Evolutionary conservation across 2,797 vertebrate species (phyloP), one percentile per base, ranked within the genome.

Genomic region (Clarias fuscus): DNA sequence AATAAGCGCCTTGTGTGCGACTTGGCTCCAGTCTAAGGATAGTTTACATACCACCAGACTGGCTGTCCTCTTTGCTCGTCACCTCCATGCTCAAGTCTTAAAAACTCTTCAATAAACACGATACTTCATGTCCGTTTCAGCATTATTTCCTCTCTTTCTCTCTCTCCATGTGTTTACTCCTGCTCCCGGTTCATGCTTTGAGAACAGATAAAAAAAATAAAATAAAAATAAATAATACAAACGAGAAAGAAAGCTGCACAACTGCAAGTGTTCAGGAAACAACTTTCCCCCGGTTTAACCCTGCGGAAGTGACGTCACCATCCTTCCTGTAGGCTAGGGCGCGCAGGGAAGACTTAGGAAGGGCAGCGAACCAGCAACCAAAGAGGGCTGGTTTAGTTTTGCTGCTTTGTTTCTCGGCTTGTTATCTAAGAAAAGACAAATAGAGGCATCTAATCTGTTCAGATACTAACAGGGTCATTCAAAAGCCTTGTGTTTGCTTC

Each of bases 231-330:
- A 4, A 3, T 13, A 71, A 3, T 2, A 80, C 40, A 78, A 79
- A 30, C 20, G 1, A 27, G n/a, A 77, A 27, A 43, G 5, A 67
- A 24, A 17, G 61, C 22, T 71, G 30, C 71, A 61, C 56, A 65
- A 64, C 72, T n/a, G 82, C 70, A 73, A 81, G 65, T 37, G 75
- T 92, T 93, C 94, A 95, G 95, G 96, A 96, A 96, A 95, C 94
- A 92, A 94, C 94, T 95, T 95, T 95, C 95, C 95, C 95, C 95
- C 94, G 95, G 95, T 95, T 86, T 88, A 33, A 91, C 90, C 93
- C 93, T 92, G 88, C 93, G 96, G 96, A 95, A 94, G 91, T 93
- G 87, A 92, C 95, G 94, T 93, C 91, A 93, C 81, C 91, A 33
- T 93, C 91, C 92, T 94, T 94, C 94, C 94, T 92, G 90, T 56